These are phyloP conservation scores for Coendou prehensilis DNA, from an alignment of 2,797 vertebrate genomes.

Conservation along the genomic window DNA sequence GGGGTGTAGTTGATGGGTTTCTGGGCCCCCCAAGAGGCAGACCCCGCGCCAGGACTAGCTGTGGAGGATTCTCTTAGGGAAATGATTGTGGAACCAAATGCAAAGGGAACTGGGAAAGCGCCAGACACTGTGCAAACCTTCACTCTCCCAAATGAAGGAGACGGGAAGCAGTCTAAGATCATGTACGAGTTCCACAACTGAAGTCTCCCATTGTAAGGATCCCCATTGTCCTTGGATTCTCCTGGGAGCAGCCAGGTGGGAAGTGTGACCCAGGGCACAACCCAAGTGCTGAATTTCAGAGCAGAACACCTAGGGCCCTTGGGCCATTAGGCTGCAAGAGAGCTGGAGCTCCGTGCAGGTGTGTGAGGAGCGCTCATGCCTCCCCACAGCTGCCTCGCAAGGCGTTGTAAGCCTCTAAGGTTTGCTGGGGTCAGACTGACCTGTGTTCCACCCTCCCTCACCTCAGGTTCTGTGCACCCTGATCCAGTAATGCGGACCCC, in stretches of 20 bases:
- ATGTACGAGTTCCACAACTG: fast-evolving
- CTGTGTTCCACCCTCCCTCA: fast-evolving
- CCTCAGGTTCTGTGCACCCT: background rate
- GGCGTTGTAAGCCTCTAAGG: background rate
- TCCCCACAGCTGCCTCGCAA: background rate
- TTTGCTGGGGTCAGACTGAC: background rate
- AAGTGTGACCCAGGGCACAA: background rate
- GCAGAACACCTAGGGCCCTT: background rate
- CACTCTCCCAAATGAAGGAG: background rate
- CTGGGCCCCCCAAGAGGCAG: background rate
- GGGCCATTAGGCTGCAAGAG: background rate
- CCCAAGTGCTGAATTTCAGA: background rate
- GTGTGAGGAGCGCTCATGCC: background rate
- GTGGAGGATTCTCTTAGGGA: background rate
- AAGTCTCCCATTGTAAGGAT: fast-evolving
- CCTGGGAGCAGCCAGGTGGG: background rate
- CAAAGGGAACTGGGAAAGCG: background rate
- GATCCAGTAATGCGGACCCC: too few relatives aligned
- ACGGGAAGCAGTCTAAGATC: background rate
- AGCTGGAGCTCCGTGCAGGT: background rate
- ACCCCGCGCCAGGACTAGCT: background rate
- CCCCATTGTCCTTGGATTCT: background rate
- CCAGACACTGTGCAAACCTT: background rate
- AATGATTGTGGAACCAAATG: too few relatives aligned
- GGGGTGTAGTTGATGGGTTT: fast-evolving